Percentiles rank a stretch among this genome's conserved stretches.
Conservation (phyloP, 2,113 vertebrate genomes). For the Phoenicopterus ruber region DNA sequence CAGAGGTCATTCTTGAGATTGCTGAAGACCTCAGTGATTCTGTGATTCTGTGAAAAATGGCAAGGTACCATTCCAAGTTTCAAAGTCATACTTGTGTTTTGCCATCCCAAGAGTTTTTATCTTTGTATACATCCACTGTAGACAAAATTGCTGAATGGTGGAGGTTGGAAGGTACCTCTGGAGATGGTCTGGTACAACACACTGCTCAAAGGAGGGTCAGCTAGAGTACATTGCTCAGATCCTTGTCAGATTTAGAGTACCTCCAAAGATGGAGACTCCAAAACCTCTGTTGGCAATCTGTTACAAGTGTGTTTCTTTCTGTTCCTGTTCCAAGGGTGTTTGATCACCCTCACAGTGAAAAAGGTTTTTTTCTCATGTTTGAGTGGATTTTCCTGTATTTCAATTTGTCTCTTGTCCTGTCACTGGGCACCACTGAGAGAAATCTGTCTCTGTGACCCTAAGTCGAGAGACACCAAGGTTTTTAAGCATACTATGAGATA, state of each 20-base stretch:
- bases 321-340: neutral
- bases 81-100: neutral
- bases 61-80: neutral
- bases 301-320: neutral
- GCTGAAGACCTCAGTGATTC: neutral
- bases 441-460: neutral
- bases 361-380: neutral
- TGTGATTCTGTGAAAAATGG: neutral
- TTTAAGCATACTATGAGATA: neutral
- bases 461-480: neutral
- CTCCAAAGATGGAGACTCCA: neutral
- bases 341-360: neutral
- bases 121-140: neutral
- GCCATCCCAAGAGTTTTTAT: neutral
- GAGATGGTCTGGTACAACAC: neutral
- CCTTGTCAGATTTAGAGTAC: neutral
- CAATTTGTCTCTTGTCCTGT: neutral
- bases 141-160: neutral
- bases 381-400: neutral
- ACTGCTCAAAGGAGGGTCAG: neutral
- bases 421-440: neutral
- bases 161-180: neutral
- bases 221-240: neutral
- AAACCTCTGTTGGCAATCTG: neutral
- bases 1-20: neutral